Conservation (phyloP, 2,113 vertebrate species). For the Seriola quinqueradiata region DNA sequence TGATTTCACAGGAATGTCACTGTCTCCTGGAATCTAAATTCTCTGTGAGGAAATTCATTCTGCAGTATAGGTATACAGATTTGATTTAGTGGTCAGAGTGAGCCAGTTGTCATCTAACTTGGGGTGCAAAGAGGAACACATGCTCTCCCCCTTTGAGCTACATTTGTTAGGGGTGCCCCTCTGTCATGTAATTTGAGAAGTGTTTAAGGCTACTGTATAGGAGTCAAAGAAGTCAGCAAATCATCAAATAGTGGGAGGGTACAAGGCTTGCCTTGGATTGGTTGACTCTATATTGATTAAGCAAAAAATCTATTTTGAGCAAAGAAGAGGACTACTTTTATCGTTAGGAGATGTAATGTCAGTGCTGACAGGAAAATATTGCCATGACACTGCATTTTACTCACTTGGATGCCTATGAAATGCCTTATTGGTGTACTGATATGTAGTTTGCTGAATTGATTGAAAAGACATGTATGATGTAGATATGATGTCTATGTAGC, state of each 20-base stretch:
- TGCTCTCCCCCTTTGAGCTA: background rate
- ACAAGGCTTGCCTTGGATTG: background rate
- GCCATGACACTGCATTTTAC: background rate
- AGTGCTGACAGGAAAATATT: background rate
- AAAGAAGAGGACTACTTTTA: background rate
- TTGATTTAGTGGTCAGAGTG: background rate
- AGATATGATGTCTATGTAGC: background rate
- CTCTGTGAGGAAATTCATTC: background rate
- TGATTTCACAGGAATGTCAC: background rate
- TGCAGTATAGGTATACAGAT: background rate
- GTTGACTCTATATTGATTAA: background rate
- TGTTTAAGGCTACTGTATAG: background rate
- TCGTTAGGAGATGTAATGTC: background rate
- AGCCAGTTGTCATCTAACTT: constrained; percentile 14
- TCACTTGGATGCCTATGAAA: background rate
- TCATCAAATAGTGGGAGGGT: background rate
- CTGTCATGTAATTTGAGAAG: constrained; percentile 48
- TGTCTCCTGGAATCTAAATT: background rate
- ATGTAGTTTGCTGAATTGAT: background rate
- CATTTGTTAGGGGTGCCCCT: constrained; percentile 5
- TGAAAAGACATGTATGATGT: background rate
- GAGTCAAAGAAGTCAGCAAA: background rate
- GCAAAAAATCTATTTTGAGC: background rate
- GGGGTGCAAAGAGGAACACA: constrained; percentile 3
- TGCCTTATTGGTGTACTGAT: background rate